Evolutionary conservation across 2,113 vertebrate genomes (phyloP).

Genomic region (Oryzias celebensis): DNA sequence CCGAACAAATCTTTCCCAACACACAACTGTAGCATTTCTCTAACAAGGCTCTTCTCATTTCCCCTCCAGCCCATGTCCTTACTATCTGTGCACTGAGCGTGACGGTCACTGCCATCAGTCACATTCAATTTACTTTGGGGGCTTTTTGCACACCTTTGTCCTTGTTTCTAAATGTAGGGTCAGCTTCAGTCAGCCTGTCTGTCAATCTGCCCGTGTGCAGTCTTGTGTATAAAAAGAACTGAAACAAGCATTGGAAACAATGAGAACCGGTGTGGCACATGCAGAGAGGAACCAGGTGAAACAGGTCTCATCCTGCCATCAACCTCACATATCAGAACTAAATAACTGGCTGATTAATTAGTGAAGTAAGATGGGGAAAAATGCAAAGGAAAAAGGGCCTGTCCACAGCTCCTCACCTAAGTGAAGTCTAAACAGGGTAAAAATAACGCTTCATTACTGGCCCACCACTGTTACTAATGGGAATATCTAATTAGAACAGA

Average conservation of each 20-base stretch:
- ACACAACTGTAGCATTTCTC: slow-evolving; percentile 43
- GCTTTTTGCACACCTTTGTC: slow-evolving; percentile 63
- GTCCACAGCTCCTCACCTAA: slow-evolving; percentile 22
- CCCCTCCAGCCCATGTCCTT: slow-evolving; percentile 40
- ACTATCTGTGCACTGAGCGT: slow-evolving; percentile 47
- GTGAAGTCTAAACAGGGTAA: slow-evolving; percentile 26
- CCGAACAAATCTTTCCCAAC: slow-evolving; percentile 38
- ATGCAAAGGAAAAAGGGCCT: slow-evolving; percentile 6
- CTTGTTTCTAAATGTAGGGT: slow-evolving; percentile 65
- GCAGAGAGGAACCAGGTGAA: slow-evolving; percentile 46
- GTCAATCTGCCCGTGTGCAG: slow-evolving; percentile 30
- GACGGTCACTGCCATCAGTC: slow-evolving; percentile 66
- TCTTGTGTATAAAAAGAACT: slow-evolving; percentile 22
- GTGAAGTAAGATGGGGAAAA: slow-evolving; percentile 33
- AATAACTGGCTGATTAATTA: slow-evolving; percentile 68
- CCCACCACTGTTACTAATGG: slow-evolving; percentile 35
- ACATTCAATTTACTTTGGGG: slow-evolving; percentile 70
- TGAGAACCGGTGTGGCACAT: slow-evolving; percentile 23
- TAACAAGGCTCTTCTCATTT: slow-evolving; percentile 55
- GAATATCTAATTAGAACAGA: slow-evolving; percentile 50
- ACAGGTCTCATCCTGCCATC: slow-evolving; percentile 55
- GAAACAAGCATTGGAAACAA: slow-evolving; percentile 12
- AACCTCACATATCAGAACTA: slow-evolving; percentile 56
- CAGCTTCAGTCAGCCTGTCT: slow-evolving; percentile 55
- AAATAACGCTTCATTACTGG: slow-evolving; percentile 35